Evolutionary conservation across 2,888 invertebrate species (phyloP).

Genomic region (Drosophila helvetica): DNA sequence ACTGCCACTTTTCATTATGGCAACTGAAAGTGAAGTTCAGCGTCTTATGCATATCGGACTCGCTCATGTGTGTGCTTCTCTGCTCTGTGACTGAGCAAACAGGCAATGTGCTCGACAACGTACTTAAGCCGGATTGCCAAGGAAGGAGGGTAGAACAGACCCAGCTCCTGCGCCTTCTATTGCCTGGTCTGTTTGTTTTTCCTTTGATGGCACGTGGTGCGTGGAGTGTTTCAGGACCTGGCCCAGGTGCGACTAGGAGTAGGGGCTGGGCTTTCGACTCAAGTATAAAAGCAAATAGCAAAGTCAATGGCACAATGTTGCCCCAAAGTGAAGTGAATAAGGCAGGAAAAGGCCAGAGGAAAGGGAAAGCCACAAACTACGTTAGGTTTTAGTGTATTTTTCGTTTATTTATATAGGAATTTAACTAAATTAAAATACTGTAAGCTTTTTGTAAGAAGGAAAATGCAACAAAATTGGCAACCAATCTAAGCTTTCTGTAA

Average conservation of each 20-base stretch:
- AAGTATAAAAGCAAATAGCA: constrained; percentile 55
- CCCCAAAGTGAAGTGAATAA: constrained; percentile 8
- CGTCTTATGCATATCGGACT: constrained; percentile 24
- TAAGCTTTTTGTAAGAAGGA: no score
- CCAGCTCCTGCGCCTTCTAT: constrained; percentile 25
- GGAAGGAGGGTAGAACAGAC: constrained; percentile 31
- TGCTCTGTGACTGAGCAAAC: constrained; percentile 38
- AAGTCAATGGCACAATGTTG: constrained; percentile 38
- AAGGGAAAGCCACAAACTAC: constrained; percentile 3
- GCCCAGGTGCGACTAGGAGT: constrained; percentile 22
- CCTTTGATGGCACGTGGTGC: constrained; percentile 47
- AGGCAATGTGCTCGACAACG: constrained; percentile 28
- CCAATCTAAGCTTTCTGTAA: no score
- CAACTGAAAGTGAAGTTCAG: background rate
- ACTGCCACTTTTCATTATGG: constrained; percentile 55
- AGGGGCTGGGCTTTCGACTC: constrained; percentile 31
- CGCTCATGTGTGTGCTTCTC: constrained; percentile 9
- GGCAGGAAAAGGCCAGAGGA: constrained; percentile 3
- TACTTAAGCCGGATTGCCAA: constrained; percentile 43
- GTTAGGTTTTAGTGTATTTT: background rate
- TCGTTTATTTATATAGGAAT: background rate
- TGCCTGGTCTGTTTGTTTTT: constrained; percentile 44
- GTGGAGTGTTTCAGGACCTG: constrained; percentile 4
- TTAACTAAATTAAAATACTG: no score
- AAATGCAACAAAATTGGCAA: no score